Evolutionary conservation across 1,140 invertebrate species (phyloP).

Genomic region (Hirudo medicinalis): DNA sequence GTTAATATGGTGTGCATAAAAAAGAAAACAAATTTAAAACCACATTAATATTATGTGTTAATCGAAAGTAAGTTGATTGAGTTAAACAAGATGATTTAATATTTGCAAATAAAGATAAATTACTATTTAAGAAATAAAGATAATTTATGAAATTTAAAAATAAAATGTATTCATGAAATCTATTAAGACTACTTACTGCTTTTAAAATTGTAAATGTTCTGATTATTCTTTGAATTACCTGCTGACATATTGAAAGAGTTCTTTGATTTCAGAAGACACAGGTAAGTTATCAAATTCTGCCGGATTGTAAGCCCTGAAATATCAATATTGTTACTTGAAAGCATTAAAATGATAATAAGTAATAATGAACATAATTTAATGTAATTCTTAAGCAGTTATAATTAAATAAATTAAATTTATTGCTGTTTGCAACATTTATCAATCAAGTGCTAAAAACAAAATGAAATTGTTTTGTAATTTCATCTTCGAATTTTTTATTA

Average conservation of each 20-base stretch:
- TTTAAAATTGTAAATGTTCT: background rate
- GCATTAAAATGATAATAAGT: no score
- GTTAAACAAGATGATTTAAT: no score
- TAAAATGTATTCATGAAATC: background rate
- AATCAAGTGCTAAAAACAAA: no score
- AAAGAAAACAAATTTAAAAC: slow-evolving; percentile 9
- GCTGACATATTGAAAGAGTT: slow-evolving; percentile 81
- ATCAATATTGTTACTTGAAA: no score
- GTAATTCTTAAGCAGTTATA: background rate
- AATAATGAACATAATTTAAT: no score
- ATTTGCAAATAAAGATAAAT: no score
- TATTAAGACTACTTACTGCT: background rate
- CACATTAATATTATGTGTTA: no score
- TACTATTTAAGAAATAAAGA: no score
- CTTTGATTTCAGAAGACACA: slow-evolving; percentile 70
- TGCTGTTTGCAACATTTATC: slow-evolving; percentile 1
- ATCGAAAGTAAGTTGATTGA: no score
- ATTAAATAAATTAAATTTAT: background rate
- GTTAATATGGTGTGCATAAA: background rate
- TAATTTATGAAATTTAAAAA: no score
- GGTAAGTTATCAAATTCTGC: slow-evolving; percentile 68
- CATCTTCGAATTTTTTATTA: background rate
- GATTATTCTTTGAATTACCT: slow-evolving; percentile 48
- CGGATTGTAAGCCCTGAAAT: slow-evolving; percentile 62
- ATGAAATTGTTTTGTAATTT: no score